Conservation (phyloP, 2,888 invertebrate genomes). For the Drosophila ustulata region DNA sequence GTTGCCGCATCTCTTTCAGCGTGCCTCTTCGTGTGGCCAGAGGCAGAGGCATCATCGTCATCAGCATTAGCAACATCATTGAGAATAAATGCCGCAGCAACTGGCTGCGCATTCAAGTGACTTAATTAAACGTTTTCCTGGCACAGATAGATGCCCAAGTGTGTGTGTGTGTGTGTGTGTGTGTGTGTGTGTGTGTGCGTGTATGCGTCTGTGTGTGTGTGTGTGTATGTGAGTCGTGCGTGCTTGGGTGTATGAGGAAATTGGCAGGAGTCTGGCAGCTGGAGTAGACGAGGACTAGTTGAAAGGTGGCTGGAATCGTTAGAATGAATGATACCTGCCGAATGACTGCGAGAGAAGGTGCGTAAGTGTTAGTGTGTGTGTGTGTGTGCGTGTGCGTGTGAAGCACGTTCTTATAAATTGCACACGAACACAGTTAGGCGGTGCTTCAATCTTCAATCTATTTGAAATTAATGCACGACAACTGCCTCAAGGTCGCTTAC, state of each 20-base stretch:
- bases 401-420: slow-evolving; percentile 69
- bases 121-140: slow-evolving; percentile 75
- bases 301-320: slow-evolving; percentile 45
- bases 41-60: slow-evolving; percentile 49
- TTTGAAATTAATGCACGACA: slow-evolving; percentile 64
- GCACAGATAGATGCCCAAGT: slow-evolving; percentile 64
- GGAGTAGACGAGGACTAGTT: slow-evolving; percentile 31
- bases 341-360: slow-evolving; percentile 4
- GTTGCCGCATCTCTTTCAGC: slow-evolving; percentile 15
- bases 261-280: slow-evolving; percentile 18
- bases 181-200: neutral
- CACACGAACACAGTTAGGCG: slow-evolving; percentile 71
- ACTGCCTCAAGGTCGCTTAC: slow-evolving; percentile 52
- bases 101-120: slow-evolving; percentile 74
- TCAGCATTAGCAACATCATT: slow-evolving; percentile 77
- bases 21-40: neutral
- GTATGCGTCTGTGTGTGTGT: slow-evolving; percentile 5
- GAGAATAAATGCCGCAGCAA: slow-evolving; percentile 77
- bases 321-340: slow-evolving; percentile 61
- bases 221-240: slow-evolving; percentile 22
- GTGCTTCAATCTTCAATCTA: slow-evolving; percentile 69
- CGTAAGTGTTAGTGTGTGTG: slow-evolving; percentile 19
- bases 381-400: slow-evolving; percentile 20
- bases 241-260: slow-evolving; percentile 34
- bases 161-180: slow-evolving; percentile 12